phyloP scores from a whole-genome alignment of 2,797 vertebrate genomes.

The Choloepus didactylus region DNA sequence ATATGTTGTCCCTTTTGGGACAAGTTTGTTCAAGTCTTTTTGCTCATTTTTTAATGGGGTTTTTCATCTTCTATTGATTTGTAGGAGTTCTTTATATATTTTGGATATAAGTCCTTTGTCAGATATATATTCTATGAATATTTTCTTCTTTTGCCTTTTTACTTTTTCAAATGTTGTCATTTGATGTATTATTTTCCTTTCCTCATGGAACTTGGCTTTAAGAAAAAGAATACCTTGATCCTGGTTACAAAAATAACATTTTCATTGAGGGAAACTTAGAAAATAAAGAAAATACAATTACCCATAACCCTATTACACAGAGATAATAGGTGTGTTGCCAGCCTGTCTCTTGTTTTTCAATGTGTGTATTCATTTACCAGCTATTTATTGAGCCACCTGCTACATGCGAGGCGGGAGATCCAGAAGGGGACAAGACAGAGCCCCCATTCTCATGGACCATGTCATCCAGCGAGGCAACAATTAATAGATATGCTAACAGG shows the following conservation, averaged over 20 bases:
- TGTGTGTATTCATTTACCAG: background rate
- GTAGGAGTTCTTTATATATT: background rate
- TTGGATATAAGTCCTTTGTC: background rate
- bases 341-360: background rate
- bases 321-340: background rate
- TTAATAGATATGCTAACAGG: background rate
- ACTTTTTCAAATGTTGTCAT: background rate
- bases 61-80: background rate
- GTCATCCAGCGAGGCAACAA: background rate
- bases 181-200: background rate
- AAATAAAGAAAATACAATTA: background rate
- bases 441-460: background rate
- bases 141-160: constrained; percentile 20
- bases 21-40: background rate
- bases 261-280: background rate
- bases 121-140: background rate
- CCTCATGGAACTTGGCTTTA: background rate
- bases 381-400: background rate
- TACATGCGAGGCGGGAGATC: background rate
- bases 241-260: background rate
- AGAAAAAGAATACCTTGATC: background rate
- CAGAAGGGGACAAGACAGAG: background rate
- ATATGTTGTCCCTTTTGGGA: background rate
- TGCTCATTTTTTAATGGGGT: background rate
- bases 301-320: too few relatives aligned